Conservation (phyloP, 2,113 vertebrate genomes). For the Otocyon megalotis region DNA sequence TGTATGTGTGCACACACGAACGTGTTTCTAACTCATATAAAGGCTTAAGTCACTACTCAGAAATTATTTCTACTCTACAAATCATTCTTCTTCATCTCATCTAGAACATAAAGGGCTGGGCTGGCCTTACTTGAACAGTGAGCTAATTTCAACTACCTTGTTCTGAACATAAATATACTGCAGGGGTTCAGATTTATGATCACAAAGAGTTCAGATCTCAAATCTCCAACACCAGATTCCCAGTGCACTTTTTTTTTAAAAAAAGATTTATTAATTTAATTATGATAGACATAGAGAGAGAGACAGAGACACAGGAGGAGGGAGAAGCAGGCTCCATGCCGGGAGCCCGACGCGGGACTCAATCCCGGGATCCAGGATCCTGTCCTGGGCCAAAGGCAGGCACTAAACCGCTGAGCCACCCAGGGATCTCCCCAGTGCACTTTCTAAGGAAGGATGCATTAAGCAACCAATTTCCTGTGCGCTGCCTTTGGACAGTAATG, state of each 20-base stretch:
- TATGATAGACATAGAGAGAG: too few species aligned
- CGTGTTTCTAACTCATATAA: slow-evolving; percentile 35
- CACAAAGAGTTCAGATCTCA: slow-evolving; percentile 40
- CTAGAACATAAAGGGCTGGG: slow-evolving; percentile 28
- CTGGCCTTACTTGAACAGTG: neutral
- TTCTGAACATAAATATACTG: slow-evolving; percentile 33
- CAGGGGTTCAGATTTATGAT: neutral
- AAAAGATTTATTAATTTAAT: too few species aligned
- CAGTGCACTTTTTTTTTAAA: slow-evolving; percentile 30
- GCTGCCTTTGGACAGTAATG: slow-evolving; percentile 47
- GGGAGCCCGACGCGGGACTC: too few species aligned
- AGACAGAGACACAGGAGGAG: too few species aligned
- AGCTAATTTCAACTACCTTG: slow-evolving; percentile 41
- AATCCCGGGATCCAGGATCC: too few species aligned
- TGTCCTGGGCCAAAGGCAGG: too few species aligned
- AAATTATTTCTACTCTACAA: slow-evolving; percentile 43
- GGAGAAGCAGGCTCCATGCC: too few species aligned
- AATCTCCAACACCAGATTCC: slow-evolving; percentile 41
- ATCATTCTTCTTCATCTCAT: slow-evolving; percentile 39
- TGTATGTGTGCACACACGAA: neutral
- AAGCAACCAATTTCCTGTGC: neutral
- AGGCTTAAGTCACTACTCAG: slow-evolving; percentile 46
- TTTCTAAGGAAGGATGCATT: slow-evolving; percentile 55
- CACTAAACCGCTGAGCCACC: too few species aligned
- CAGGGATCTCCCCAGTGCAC: neutral